Base-by-base conservation (phyloP, 2,888 invertebrate species). In the Nowickia ferox region DNA sequence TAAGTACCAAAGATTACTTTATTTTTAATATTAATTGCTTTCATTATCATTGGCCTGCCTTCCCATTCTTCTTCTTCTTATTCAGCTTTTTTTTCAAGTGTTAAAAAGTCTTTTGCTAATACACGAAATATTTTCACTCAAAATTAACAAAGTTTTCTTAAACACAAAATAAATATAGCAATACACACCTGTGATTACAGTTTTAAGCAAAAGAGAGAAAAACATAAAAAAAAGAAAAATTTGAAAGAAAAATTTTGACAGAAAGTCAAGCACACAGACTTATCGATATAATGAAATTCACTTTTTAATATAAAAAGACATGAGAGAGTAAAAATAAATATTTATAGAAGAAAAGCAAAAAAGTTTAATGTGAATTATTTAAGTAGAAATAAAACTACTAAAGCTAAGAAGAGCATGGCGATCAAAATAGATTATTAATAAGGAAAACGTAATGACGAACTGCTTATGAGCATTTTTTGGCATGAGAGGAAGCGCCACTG, bases 141-240 rank as follows among this genome's bases (percentile, higher is more conserved):
- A 51, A 5, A 65, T 40, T 17, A 75, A 75, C 22, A 75, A 76
- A 66, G 30, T 55, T 66, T 76, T 76, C 44, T 42, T 17, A 65
- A 46, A 76, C 15, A 76, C 22, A 57, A 55, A 48, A 55, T 55
- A 55, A 65, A 65, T 22, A 63, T 55, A 55, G 13, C 44, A 55
- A 78, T 48, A 59, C 15, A 63, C 69, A 78, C 69, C 69, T 69
- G 78, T 22, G 61, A 78, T 71, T 63, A 61, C 17, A 76, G 66
- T 15, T 65, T 59, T 30, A 6, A 30, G 30, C 30, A 30, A 59
- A 46, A 59, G 8, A 30, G 8, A 59, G 46, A 22, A n/a, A 57
- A 38, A 10, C 46, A 30, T 3, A 22, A 4, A 66, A 69, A 13
- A 19, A 30, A 71, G 15, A 15, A 13, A 22, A n/a, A 30, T 9